Evolutionary conservation across 2,797 vertebrate species (phyloP).

Genomic region (Threskiornis aethiopicus): DNA sequence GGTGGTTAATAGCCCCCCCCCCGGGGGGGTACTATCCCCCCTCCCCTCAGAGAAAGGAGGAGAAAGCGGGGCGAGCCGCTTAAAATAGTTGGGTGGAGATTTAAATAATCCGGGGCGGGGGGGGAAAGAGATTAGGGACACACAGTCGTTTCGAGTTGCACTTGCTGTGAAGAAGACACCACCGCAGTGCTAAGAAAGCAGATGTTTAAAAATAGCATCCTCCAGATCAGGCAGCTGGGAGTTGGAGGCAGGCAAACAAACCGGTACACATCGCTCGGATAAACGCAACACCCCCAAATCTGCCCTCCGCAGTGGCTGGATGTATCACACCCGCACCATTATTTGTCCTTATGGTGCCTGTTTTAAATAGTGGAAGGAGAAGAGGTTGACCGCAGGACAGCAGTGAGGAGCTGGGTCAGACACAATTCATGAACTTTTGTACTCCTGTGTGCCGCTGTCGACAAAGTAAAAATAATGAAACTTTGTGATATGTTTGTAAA

Average conservation of each 20-base stretch:
- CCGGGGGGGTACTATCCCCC: neutral
- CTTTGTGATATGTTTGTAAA: slow-evolving; percentile 92
- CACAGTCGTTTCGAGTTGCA: slow-evolving; percentile 18
- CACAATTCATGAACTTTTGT: slow-evolving; percentile 87
- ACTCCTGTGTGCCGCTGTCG: slow-evolving; percentile 86
- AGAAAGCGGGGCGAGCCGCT: neutral
- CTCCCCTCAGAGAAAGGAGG: neutral
- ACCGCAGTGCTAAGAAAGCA: neutral
- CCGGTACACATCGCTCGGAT: neutral
- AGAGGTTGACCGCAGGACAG: slow-evolving; percentile 62
- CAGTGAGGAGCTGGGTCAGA: slow-evolving; percentile 76
- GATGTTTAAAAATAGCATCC: neutral
- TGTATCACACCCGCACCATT: slow-evolving; percentile 46
- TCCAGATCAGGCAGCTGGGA: neutral
- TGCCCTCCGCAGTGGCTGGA: slow-evolving; percentile 44
- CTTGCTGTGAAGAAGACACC: slow-evolving; percentile 11
- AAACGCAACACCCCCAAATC: slow-evolving; percentile 47
- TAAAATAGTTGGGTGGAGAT: neutral
- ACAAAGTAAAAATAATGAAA: slow-evolving; percentile 89
- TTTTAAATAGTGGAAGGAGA: slow-evolving; percentile 46
- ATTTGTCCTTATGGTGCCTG: slow-evolving; percentile 54
- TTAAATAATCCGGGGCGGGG: neutral
- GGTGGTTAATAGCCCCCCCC: neutral
- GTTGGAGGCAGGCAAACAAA: neutral
- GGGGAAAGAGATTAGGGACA: neutral